Percentiles rank a stretch among this genome's conserved stretches.
Conservation (phyloP, 2,888 invertebrate genomes). For the Melinopterus prodromus region DNA sequence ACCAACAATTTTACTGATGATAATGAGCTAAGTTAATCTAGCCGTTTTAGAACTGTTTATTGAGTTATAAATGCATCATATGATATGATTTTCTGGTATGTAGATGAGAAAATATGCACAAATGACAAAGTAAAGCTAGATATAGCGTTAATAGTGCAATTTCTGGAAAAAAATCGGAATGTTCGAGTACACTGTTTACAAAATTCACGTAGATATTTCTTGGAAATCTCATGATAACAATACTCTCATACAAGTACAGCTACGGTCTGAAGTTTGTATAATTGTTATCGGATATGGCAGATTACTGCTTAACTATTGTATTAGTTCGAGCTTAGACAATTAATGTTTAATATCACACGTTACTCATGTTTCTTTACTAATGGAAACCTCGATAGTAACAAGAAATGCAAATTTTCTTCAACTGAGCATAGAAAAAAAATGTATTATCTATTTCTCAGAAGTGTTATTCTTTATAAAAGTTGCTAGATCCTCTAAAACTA, state of each 20-base stretch:
- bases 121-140: no score
- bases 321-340: not conserved
- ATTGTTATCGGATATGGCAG: not conserved
- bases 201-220: not conserved
- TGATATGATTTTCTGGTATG: no score
- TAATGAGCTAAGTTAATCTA: no score
- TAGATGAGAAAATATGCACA: no score
- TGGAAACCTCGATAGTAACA: not conserved
- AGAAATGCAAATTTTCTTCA: not conserved
- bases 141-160: no score
- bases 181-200: no score
- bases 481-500: no score
- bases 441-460: not conserved
- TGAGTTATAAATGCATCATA: no score
- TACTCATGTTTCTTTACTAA: not conserved
- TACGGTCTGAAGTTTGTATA: not conserved
- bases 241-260: not conserved
- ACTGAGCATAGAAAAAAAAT: not conserved
- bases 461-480: no score
- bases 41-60: no score
- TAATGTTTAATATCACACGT: not conserved
- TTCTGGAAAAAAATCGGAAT: no score
- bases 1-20: no score
- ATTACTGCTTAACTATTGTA: not conserved
- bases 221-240: not conserved